These are phyloP conservation scores for Galeopterus variegatus DNA, from an alignment of 2,113 vertebrate genomes.

Conservation along the genomic window DNA sequence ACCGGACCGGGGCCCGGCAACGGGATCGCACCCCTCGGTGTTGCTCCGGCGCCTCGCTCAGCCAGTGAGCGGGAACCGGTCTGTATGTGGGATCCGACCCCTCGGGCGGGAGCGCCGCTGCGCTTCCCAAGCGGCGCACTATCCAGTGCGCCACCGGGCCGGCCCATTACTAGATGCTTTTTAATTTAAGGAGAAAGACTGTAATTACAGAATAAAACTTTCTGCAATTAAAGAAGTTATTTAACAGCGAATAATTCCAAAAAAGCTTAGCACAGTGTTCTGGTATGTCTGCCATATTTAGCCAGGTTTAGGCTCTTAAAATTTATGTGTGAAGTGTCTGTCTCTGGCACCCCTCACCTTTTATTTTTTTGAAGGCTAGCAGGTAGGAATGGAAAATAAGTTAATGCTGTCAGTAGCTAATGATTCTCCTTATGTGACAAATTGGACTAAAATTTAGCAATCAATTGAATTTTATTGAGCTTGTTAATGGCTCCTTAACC, in stretches of 20 bases:
- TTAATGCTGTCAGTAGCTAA: not conserved
- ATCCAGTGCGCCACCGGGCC: too few relatives aligned
- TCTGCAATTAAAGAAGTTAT: not conserved
- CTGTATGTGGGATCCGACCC: too few relatives aligned
- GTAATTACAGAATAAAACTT: not conserved
- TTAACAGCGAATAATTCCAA: not conserved
- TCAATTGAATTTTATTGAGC: slow-evolving; percentile 7
- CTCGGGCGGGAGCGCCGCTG: too few relatives aligned
- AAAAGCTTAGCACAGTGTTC: not conserved
- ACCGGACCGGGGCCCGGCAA: too few relatives aligned
- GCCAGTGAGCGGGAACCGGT: too few relatives aligned
- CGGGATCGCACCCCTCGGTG: too few relatives aligned
- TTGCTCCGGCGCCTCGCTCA: too few relatives aligned
- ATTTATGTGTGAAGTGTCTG: not conserved
- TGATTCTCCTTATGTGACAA: slow-evolving; percentile 27
- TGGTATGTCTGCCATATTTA: not conserved
- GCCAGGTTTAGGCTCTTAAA: not conserved
- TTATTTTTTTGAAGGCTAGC: not conserved
- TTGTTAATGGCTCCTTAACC: not conserved
- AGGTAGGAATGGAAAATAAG: not conserved
- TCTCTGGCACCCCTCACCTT: not conserved
- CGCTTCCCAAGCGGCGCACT: too few relatives aligned
- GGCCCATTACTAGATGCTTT: slow-evolving; percentile 38
- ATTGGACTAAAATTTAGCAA: not conserved
- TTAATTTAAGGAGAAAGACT: slow-evolving; percentile 39